Evolutionary conservation across 2,797 vertebrate species (phyloP).

Genomic region (Coregonus ussuriensis): DNA sequence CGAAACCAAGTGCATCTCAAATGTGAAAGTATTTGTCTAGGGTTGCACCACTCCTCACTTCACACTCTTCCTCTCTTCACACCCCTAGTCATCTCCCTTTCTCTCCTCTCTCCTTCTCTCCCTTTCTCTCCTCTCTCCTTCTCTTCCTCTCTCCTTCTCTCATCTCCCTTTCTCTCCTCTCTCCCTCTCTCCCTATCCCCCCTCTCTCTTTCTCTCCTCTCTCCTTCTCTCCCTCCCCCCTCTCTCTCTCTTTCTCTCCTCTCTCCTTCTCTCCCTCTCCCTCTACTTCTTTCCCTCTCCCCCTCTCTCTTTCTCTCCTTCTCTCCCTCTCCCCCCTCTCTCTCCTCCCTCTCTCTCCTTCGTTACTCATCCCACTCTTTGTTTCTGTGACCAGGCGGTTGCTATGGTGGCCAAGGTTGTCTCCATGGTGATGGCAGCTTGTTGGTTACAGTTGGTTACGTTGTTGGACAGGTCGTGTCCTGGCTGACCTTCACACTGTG

Average conservation of each 20-base stretch:
- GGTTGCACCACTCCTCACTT: background rate
- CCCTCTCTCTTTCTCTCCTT: background rate
- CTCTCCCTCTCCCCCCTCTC: background rate
- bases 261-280: constrained; percentile 11
- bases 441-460: constrained; percentile 27
- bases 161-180: background rate
- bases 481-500: constrained; percentile 26
- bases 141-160: background rate
- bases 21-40: too few relatives aligned
- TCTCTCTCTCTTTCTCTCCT: constrained; percentile 10
- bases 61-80: background rate
- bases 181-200: too few relatives aligned
- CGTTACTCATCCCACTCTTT: background rate
- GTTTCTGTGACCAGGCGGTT: constrained; percentile 39
- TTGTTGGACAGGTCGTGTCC: constrained; percentile 25
- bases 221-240: constrained; percentile 9
- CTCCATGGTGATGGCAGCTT: constrained; percentile 26
- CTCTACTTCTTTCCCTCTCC: background rate
- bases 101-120: constrained; percentile 25
- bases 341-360: background rate
- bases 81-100: background rate
- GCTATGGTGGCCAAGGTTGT: constrained; percentile 47
- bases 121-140: constrained; percentile 18
- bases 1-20: too few relatives aligned
- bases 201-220: constrained; percentile 6